Evolutionary conservation across 2,113 vertebrate species (phyloP), one percentile per base, ranked within the genome.

Genomic region (Trichomycterus rosablanca): DNA sequence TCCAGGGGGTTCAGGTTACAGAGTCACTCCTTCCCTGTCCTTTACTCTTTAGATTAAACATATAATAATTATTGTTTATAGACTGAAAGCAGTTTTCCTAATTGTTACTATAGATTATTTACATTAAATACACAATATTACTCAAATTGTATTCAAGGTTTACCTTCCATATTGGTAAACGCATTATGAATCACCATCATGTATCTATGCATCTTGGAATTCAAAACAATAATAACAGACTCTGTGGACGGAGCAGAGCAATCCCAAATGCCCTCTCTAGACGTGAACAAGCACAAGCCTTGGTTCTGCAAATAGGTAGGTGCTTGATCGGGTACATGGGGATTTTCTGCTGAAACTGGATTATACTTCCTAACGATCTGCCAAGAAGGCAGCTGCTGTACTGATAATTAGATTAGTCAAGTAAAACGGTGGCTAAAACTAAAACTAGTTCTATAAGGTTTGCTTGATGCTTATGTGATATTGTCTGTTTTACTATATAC

Each of bases 401-500:
- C 76, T 73, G 77, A 76, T 83, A 83, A 87, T 84, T 83, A 74
- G 70, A 81, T 87, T 80, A 58, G 57, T 76, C 71, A 70, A 71
- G 66, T 76, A 80, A 84, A 74, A 80, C 77, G 79, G 74, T 62
- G 73, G 77, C 79, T 78, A 74, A n/a, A n/a, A n/a, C n/a, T n/a
- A n/a, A n/a, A 81, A 82, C 70, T 73, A 45, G 58, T 66, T 61
- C 72, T 78, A 80, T 83, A 83, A 79, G 73, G 65, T 63, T 72
- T 44, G 66, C 72, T 74, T 77, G 49, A 5, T 80, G 66, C 61
- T 80, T 72, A 72, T 76, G 57, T 70, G 78, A 80, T 82, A n/a
- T n/a, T n/a, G n/a, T n/a, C n/a, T n/a, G n/a, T n/a, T n/a, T n/a
- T n/a, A n/a, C n/a, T n/a, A n/a, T n/a, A n/a, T n/a, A n/a, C n/a